Evolutionary conservation across 1,140 invertebrate species (phyloP).

Genomic region (Bombus ignitus): DNA sequence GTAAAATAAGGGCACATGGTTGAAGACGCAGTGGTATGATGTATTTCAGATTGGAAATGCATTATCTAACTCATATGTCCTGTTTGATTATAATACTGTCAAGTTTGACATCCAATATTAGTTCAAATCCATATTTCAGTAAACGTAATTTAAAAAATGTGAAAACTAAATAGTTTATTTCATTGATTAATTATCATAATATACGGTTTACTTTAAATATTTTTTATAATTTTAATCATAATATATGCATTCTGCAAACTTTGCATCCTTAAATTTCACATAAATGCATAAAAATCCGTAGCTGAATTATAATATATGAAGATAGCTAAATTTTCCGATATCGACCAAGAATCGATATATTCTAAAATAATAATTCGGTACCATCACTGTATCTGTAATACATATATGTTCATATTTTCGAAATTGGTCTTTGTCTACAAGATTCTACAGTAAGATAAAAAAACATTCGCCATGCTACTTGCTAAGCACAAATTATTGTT

Average conservation of each 20-base stretch:
- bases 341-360: background rate
- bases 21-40: background rate
- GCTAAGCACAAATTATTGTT: background rate
- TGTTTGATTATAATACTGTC: constrained; percentile 25
- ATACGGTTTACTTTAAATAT: too few species aligned
- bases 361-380: background rate
- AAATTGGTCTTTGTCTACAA: background rate
- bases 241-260: too few species aligned
- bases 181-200: too few species aligned
- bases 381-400: background rate
- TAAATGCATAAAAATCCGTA: too few species aligned
- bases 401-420: too few species aligned
- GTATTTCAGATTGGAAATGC: constrained; percentile 25
- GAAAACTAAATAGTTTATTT: too few species aligned
- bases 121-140: background rate
- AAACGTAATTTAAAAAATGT: too few species aligned
- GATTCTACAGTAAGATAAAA: background rate
- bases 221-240: too few species aligned
- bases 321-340: too few species aligned
- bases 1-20: constrained; percentile 27
- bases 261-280: too few species aligned
- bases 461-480: background rate
- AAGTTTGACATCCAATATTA: background rate
- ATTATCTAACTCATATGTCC: constrained; percentile 26
- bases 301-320: background rate